Base-by-base conservation (phyloP, 2,888 invertebrate genomes). In the Netelia fuscicornis region DNA sequence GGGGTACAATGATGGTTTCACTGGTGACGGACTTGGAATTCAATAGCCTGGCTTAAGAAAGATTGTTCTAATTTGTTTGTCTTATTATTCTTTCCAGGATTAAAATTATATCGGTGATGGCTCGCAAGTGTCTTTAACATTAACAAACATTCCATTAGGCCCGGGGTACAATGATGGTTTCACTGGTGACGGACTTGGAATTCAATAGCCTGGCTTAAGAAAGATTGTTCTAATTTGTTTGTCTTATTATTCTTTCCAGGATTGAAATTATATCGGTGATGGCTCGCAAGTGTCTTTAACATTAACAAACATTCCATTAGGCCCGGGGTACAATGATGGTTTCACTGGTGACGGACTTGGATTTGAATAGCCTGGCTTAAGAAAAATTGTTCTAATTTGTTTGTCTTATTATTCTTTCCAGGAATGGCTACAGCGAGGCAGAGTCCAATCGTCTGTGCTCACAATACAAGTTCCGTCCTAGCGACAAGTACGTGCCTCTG, bases 381-480 rank as follows among this genome's bases (percentile, higher is more conserved):
- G 20, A 20, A 20, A 20, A 1, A 1, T 20, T 20, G 20, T 20
- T 20, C 20, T 20, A 20, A 20, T 20, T 30, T 60, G 48, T 83
- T 83, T 56, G 37, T 42, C 65, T 30, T 5, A 44, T 68, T 78
- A 60, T 82, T 88, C 20, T 68, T 87, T 93, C 60, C 93, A 96
- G 96, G 89, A 95, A 95, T 90, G 96, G 96, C 65, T 96, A 95
- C 88, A 94, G 95, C 82, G 94, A 95, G 90, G 95, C 95, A 44
- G 95, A 95, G 87, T 95, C 95, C 67, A 95, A 95, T 89, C 94
- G 94, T 80, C 92, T 96, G 68, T 96, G 96, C 89, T 94, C 95
- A 3, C 95, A 95, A 88, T 96, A 95, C 95, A 95, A 95, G 87
- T 96, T 95, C 90, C 94, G 95, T 86, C 96, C 96, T 0, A 96